Base-by-base conservation (phyloP, 1,140 invertebrate species). In the Conopomorpha cramerella region DNA sequence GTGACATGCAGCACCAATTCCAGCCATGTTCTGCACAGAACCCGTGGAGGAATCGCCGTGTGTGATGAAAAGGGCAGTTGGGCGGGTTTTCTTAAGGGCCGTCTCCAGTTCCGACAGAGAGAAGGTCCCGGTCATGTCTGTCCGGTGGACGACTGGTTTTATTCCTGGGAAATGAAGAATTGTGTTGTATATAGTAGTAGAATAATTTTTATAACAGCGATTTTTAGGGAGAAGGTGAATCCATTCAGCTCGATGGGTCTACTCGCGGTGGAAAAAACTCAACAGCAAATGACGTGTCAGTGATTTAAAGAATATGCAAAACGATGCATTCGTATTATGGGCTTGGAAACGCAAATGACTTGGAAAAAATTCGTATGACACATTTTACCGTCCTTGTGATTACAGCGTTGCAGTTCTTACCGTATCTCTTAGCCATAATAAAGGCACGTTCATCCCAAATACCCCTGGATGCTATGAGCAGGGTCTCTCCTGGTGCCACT, bases 11-110 rank as follows among this genome's bases (percentile, higher is more conserved):
- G 86, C 77, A 1, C 91, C 92, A 13, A 95, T 53, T 10, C 87
- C 86, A 38, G 90, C 79, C 18, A 95, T 42, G 10, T 86, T 85
- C 60, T 96, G 93, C 25, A 87, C 78, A 3, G 90, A 83, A 0
- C 91, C 91, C 0, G 88, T 91, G 0, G 91, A 92, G 1, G 90
- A 93, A 63, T 96, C 93, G 2, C 91, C 92, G 39, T 95, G 91
- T 0, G 86, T 85, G 2, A 94, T 65, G 51, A 94, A 95, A 17
- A 95, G 77, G 0, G 89, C 77, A 2, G 76, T 66, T 1, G 93
- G 93, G 30, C 74, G 79, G 45, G 86, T 70, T 37, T 79, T 63
- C 36, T 74, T 59, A 13, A 94, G 54, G 16, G 81, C 83, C 19
- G 55, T 56, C 48, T 88, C 81, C 13, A 91, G 62, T 42, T 86